These are phyloP conservation scores for Rhynchophorus ferrugineus DNA, from an alignment of 1,140 invertebrate species.

Conservation along the genomic window DNA sequence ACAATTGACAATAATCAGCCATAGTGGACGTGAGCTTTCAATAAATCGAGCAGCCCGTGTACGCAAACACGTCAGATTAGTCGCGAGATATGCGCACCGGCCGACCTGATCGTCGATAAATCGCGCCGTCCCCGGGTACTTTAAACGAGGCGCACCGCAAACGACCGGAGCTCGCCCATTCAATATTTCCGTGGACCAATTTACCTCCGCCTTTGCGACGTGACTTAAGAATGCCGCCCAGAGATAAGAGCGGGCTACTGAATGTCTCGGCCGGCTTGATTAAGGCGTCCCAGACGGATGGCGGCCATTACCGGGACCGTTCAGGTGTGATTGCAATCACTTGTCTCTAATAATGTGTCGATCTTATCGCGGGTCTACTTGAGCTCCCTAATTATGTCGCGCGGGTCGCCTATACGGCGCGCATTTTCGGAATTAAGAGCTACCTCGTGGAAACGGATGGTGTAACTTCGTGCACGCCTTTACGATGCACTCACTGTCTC, in stretches of 20 bases:
- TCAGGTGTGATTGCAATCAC: conserved; percentile 27
- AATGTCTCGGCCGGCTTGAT: conserved; percentile 20
- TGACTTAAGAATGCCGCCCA: conserved; percentile 14
- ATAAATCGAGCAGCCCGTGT: too few relatives aligned
- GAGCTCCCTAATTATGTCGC: background rate
- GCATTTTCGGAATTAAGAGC: too few relatives aligned
- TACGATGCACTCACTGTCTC: too few relatives aligned
- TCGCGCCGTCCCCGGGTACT: background rate
- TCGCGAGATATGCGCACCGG: background rate
- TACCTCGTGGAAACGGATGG: too few relatives aligned
- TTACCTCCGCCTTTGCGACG: conserved; percentile 11
- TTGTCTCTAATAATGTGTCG: conserved; percentile 26
- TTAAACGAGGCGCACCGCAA: background rate
- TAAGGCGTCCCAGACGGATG: conserved; percentile 27
- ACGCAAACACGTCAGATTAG: background rate
- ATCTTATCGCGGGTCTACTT: conserved; percentile 18
- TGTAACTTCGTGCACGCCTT: too few relatives aligned
- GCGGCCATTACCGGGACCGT: conserved; percentile 19
- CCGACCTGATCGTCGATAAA: background rate
- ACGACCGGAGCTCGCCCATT: background rate
- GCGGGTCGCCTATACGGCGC: too few relatives aligned
- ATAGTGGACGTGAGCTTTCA: too few relatives aligned
- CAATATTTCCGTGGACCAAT: conserved; percentile 8
- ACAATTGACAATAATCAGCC: too few relatives aligned
- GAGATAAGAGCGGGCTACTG: conserved; percentile 22